phyloP scores from a whole-genome alignment of 2,113 vertebrate genomes.

The Pristiophorus japonicus region DNA sequence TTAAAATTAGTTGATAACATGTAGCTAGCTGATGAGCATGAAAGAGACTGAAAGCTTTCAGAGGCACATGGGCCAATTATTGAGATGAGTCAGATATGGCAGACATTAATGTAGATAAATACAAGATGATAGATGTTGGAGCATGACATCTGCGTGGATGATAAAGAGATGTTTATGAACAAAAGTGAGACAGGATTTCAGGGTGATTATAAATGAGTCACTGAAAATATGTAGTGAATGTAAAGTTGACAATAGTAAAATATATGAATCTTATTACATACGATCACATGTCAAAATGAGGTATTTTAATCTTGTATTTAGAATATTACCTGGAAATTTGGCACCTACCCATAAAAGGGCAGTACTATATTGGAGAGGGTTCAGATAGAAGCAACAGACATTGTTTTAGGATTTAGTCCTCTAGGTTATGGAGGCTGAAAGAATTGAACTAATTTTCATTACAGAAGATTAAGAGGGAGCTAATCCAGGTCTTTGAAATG shows the following conservation, averaged over 20 bases:
- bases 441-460: not conserved
- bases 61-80: not conserved
- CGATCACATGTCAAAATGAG: not conserved
- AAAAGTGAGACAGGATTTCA: not conserved
- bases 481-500: not conserved
- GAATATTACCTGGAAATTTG: not conserved
- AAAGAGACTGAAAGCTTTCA: not conserved
- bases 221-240: not conserved
- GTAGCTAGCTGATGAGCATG: not conserved
- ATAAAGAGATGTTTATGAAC: not conserved
- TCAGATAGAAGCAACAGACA: not conserved
- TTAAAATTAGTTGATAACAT: not conserved
- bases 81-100: too few relatives aligned
- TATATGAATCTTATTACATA: not conserved
- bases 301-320: not conserved
- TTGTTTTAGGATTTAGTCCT: not conserved
- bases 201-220: not conserved
- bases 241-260: not conserved
- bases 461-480: not conserved
- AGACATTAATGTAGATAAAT: not conserved
- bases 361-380: not conserved
- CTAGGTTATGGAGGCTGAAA: not conserved
- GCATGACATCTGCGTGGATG: not conserved
- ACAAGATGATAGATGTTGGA: not conserved
- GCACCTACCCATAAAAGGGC: not conserved